Conservation (phyloP, 1,140 invertebrate genomes). For the Subanguina moxae region DNA sequence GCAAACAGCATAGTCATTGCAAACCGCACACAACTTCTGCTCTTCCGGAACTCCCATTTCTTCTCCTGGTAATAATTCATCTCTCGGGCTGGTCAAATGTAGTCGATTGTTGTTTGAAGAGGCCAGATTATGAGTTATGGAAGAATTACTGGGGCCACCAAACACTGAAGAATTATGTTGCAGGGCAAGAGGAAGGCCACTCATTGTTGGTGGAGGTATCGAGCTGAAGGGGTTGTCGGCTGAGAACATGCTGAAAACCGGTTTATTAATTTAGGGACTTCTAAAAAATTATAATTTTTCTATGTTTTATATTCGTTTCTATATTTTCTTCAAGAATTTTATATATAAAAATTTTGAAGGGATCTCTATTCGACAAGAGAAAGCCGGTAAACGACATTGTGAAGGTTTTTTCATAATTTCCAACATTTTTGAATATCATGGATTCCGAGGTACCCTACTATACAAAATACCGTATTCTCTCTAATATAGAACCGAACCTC, state of each 20-base stretch:
- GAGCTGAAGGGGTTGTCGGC: constrained; percentile 1
- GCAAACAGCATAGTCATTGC: constrained; percentile 94
- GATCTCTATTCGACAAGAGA: too few species aligned
- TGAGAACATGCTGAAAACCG: constrained; percentile 12
- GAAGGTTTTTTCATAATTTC: too few species aligned
- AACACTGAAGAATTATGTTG: not conserved
- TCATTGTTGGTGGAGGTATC: constrained; percentile 1
- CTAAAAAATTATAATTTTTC: too few species aligned
- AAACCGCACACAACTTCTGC: constrained; percentile 83
- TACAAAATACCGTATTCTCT: too few species aligned
- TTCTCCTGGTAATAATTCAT: not conserved
- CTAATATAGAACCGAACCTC: too few species aligned
- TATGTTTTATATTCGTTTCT: too few species aligned
- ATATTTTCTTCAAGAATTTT: too few species aligned
- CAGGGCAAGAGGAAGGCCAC: not conserved
- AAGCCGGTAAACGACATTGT: too few species aligned
- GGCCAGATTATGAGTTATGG: not conserved
- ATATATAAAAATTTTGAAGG: too few species aligned
- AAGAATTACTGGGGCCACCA: not conserved
- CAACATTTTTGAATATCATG: too few species aligned
- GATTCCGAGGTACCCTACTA: too few species aligned
- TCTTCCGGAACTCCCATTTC: constrained; percentile 27
- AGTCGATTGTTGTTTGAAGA: not conserved
- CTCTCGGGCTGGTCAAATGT: constrained; percentile 1
- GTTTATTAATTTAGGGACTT: too few species aligned